A percentile compares a stretch with the other conserved stretches of the same genome.
Evolutionary conservation across 2,888 invertebrate species (phyloP).

Genomic region (Meta bourneti): DNA sequence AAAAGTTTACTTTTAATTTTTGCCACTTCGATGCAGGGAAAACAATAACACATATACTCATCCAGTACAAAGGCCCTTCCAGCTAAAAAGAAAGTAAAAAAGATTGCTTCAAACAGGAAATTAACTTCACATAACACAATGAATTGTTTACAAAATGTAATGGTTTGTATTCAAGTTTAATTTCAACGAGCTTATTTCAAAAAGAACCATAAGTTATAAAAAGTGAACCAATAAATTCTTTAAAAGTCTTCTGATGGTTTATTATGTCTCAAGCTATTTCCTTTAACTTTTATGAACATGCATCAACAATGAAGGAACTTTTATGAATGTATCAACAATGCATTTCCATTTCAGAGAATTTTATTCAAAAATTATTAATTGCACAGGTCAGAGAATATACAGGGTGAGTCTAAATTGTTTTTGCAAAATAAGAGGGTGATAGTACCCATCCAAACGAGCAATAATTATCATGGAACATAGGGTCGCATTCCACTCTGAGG

Average conservation of each 20-base stretch:
- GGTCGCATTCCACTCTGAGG: too few relatives aligned
- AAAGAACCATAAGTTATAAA: not conserved
- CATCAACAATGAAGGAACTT: too few relatives aligned
- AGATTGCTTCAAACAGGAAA: not conserved
- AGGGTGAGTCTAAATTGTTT: too few relatives aligned
- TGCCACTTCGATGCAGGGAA: conserved; percentile 90
- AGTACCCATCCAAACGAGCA: too few relatives aligned
- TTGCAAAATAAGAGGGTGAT: too few relatives aligned
- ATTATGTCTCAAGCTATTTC: too few relatives aligned
- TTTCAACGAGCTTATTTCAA: not conserved
- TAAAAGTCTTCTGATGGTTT: too few relatives aligned
- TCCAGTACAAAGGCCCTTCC: conserved; percentile 95
- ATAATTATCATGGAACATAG: too few relatives aligned
- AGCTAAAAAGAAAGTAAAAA: conserved; percentile 82
- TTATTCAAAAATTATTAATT: not conserved
- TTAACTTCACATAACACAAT: not conserved
- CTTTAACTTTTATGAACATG: not conserved
- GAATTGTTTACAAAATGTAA: not conserved
- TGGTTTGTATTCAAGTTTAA: not conserved
- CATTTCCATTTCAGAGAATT: not conserved
- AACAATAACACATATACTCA: conserved; percentile 89
- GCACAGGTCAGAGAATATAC: too few relatives aligned
- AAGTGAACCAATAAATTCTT: not conserved
- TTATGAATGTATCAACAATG: too few relatives aligned
- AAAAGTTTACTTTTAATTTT: conserved; percentile 85